Base-by-base conservation (phyloP, 2,797 vertebrate species). In the Eulemur albifrons region DNA sequence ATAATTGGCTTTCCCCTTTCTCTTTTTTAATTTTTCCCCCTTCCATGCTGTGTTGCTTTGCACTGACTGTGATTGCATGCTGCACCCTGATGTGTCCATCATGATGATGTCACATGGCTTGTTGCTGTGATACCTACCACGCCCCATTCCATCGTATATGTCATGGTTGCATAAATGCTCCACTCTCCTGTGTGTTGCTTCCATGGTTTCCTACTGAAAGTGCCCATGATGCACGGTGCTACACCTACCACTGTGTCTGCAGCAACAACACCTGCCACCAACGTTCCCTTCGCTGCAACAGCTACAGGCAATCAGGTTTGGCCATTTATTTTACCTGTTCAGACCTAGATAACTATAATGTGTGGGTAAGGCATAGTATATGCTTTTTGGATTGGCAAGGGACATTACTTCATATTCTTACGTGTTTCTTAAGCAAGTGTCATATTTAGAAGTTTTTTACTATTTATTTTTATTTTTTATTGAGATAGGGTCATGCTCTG, bases 141-240 rank as follows among this genome's bases (percentile, higher is more conserved):
- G 98, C 99, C 99, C 99, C 98, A 98, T 98, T 98, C 97, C 98
- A 97, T 98, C 98, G 98, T 98, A 97, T 99, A 99, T 99, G 98
- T 99, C 99, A 99, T 99, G 99, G 99, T 99, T 99, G 97, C 99
- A 98, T 98, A 97, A 98, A 99, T 96, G 96, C 99, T 99, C 99
- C 99, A 98, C 99, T 99, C 98, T 99, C 98, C 98, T 97, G 99
- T 98, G 98, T 99, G 99, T 99, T 99, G 99, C 99, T 99, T 99
- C 99, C 99, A 98, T 99, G 99, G 99, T 99, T 99, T 99, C 99
- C 99, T 99, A 98, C 99, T 99, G 98, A 99, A 99, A 99, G 99
- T 99, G 99, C 99, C 99, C 99, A 99, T 99, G 99, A 99, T 99
- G 99, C 99, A 99, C 99, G 99, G 99, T 99, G 99, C 99, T 99